Evolutionary conservation across 1,140 invertebrate species (phyloP), one percentile per base, ranked within the genome.

Genomic region (Brachionus koreanus): DNA sequence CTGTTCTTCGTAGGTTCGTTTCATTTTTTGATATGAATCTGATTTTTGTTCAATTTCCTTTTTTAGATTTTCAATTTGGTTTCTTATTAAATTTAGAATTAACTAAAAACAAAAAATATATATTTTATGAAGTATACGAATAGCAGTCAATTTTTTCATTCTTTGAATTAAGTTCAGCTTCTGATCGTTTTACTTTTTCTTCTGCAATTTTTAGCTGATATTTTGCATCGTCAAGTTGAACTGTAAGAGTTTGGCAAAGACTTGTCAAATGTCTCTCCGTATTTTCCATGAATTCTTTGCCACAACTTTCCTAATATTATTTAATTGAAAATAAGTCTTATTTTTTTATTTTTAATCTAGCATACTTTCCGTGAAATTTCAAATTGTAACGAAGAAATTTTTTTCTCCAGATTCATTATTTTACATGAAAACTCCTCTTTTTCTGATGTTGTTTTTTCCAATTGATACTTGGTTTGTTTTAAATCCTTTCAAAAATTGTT

Each of bases 201-300:
- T 79, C 76, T 6, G 76, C 35, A 19, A 42, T 25, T 42, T 39
- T 79, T 0, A 79, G 33, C 13, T 79, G 46, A 57, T 29, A 61
- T 79, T 37, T 57, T 29, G 25, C 12, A 37, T 79, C 76, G 3
- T 79, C 76, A 42, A 79, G 39, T 43, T 79, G 76, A 35, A 9
- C 7, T 1, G 76, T 79, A 10, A 79, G 25, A 23, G 76, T 79
- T 35, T 79, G 49, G 25, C 76, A 79, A 42, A 79, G 57, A 43
- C 61, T 79, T 39, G 76, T 79, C 3, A 79, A 79, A 79, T 79
- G 76, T 43, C 57, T 79, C 37, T 79, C 49, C 7, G 49, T 61
- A 43, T 43, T 65, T 35, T 79, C 76, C 5, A 29, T 12, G 13
- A 61, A 37, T 39, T 57, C 76, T 42, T 39, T 61, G 1, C 12